Evolutionary conservation across 2,888 invertebrate species (phyloP).

Genomic region (Eristalis tenax): DNA sequence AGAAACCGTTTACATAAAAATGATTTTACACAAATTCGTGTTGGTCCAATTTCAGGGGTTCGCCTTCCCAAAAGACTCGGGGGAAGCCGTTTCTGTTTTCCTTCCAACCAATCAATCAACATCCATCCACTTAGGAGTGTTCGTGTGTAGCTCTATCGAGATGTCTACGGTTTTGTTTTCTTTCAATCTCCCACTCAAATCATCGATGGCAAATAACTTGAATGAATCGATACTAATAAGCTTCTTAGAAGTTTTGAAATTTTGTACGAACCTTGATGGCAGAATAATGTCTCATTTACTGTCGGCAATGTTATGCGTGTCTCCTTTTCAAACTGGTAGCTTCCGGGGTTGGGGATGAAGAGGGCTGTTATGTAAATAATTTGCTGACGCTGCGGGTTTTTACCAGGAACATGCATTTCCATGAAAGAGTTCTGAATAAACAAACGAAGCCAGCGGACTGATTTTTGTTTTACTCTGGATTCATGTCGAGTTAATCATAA

Average conservation of each 20-base stretch:
- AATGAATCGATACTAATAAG: conserved; percentile 19
- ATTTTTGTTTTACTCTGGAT: background rate
- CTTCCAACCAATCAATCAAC: background rate
- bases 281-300: background rate
- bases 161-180: background rate
- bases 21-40: background rate
- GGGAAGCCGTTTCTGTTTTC: background rate
- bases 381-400: background rate
- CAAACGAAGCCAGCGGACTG: background rate
- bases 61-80: background rate
- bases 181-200: background rate
- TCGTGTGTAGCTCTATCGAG: background rate
- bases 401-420: background rate
- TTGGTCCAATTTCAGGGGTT: background rate
- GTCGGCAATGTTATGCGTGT: background rate
- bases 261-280: background rate
- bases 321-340: background rate
- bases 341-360: background rate
- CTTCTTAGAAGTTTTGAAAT: background rate
- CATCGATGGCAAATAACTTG: background rate
- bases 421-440: background rate
- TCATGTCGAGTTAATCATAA: background rate
- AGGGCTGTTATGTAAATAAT: background rate
- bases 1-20: background rate
- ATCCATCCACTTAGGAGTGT: background rate